phyloP scores from a whole-genome alignment of 2,113 vertebrate species.

The Solenodon paradoxus region DNA sequence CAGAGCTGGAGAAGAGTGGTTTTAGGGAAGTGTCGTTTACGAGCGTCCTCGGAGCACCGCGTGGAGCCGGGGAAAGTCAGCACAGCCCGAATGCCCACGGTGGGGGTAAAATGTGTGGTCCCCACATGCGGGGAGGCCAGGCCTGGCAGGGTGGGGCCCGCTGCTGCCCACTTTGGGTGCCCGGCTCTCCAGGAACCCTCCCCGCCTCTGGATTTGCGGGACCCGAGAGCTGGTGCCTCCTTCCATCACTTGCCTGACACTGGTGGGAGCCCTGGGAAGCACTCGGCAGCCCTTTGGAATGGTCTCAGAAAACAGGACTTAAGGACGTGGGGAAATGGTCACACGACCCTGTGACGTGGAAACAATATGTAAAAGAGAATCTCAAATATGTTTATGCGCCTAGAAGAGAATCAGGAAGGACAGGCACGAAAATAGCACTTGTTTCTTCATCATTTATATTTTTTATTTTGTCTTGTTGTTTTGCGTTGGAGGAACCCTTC shows the following conservation, averaged over 20 bases:
- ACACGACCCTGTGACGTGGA: not conserved
- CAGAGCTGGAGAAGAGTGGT: not conserved
- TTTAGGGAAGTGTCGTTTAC: not conserved
- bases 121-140: rapidly evolving
- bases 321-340: not conserved
- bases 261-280: not conserved
- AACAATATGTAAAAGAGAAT: not conserved
- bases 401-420: not conserved
- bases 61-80: not conserved
- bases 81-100: rapidly evolving
- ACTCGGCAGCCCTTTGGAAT: rapidly evolving
- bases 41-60: not conserved
- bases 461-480: not conserved
- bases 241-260: not conserved
- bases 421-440: not conserved
- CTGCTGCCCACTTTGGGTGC: not conserved
- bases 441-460: not conserved
- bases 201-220: not conserved
- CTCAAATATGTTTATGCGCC: not conserved
- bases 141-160: not conserved
- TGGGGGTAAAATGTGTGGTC: not conserved
- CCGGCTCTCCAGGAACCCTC: rapidly evolving
- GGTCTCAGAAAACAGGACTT: not conserved
- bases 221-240: not conserved
- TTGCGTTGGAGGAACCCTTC: not conserved